Conservation (phyloP, 2,888 invertebrate species). For the Eulithis prunata region DNA sequence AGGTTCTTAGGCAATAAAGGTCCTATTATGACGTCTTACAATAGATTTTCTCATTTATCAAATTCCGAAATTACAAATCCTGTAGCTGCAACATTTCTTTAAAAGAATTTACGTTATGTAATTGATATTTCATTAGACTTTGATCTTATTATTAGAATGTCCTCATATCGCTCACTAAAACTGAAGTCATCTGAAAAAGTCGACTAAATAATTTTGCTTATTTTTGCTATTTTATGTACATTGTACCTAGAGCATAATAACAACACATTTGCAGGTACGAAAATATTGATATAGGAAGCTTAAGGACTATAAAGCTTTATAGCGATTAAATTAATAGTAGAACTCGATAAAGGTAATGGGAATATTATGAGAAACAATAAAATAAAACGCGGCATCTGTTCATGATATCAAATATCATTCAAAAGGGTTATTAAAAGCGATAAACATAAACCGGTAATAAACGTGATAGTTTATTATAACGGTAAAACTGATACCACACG, state of each 20-base stretch:
- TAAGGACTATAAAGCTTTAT: not conserved
- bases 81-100: no score
- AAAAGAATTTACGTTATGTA: no score
- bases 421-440: slow-evolving; percentile 38
- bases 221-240: not conserved
- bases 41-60: no score
- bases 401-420: slow-evolving; percentile 33
- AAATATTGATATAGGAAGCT: not conserved
- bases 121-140: no score
- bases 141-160: no score
- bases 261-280: not conserved
- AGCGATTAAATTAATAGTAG: slow-evolving; percentile 1
- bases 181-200: no score
- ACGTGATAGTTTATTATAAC: slow-evolving; percentile 38
- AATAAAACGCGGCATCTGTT: slow-evolving; percentile 25
- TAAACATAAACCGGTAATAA: slow-evolving; percentile 44
- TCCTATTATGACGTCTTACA: no score
- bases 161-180: no score
- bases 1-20: not conserved
- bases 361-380: slow-evolving; percentile 19
- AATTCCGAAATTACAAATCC: no score
- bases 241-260: not conserved
- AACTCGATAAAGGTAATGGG: slow-evolving; percentile 14
- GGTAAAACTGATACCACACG: slow-evolving; percentile 7
- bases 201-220: no score